Evolutionary conservation across 2,113 vertebrate species (phyloP).

Genomic region (Calyptomena viridis): DNA sequence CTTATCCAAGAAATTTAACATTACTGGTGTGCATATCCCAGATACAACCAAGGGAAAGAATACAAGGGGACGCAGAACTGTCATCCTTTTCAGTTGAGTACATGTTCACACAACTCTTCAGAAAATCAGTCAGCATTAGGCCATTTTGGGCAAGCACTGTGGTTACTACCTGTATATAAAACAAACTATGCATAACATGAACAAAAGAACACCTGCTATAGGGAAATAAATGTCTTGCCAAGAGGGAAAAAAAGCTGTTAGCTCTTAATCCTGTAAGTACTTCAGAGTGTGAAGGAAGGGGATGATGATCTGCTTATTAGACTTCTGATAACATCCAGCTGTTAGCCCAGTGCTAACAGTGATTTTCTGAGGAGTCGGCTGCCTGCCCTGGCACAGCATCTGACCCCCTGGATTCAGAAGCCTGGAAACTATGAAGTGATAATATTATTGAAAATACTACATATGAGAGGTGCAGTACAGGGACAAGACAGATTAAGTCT

Average conservation of each 20-base stretch:
- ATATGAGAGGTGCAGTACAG: neutral
- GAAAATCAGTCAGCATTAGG: neutral
- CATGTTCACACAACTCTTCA: rapidly evolving
- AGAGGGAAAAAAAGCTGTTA: neutral
- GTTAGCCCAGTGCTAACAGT: neutral
- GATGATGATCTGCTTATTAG: neutral
- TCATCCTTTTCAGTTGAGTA: neutral
- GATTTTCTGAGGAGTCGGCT: neutral
- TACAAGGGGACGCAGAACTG: neutral
- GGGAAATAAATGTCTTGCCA: neutral
- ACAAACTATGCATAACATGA: neutral
- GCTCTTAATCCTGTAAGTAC: conserved; percentile 24
- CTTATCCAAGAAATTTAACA: neutral
- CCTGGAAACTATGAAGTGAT: neutral
- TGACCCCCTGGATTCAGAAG: neutral
- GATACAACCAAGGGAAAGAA: neutral
- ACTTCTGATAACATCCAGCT: conserved; percentile 12
- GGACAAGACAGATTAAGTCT: neutral
- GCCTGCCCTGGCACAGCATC: neutral
- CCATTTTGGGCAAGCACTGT: neutral
- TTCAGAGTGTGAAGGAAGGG: neutral
- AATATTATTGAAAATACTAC: neutral
- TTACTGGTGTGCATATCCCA: neutral
- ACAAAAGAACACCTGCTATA: neutral
- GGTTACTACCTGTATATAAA: neutral